These are phyloP conservation scores for Spilarctia lutea DNA, from an alignment of 2,888 invertebrate genomes.

Conservation along the genomic window DNA sequence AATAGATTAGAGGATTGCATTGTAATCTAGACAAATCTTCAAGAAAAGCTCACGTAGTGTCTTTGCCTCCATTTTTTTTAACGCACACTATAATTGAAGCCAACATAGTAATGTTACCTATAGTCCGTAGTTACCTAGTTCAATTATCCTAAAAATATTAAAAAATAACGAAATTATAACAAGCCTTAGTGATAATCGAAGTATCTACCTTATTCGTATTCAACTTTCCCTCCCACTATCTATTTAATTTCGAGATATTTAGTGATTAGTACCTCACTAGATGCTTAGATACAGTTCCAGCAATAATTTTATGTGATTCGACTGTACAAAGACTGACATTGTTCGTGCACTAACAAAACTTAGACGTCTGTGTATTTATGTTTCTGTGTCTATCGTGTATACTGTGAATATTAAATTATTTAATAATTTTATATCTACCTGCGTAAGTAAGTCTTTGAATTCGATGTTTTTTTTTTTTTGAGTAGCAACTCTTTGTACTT, in stretches of 20 bases:
- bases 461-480: conserved; percentile 29
- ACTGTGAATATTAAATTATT: conserved; percentile 18
- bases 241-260: conserved; percentile 10
- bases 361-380: conserved; percentile 50
- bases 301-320: conserved; percentile 82
- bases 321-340: conserved; percentile 82
- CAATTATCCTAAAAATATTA: conserved; percentile 40
- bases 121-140: conserved; percentile 48
- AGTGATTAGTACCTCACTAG: conserved; percentile 34
- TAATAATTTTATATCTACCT: conserved; percentile 34
- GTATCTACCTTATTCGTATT: conserved; percentile 9
- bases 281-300: conserved; percentile 67
- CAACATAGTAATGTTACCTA: conserved; percentile 33
- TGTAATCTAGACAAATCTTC: conserved; percentile 57
- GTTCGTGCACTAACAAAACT: conserved; percentile 69
- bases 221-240: conserved; percentile 1
- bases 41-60: conserved; percentile 37
- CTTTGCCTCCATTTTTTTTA: conserved; percentile 23
- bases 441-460: conserved; percentile 42
- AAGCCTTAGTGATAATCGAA: conserved; percentile 11
- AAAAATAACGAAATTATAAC: conserved; percentile 30
- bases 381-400: conserved; percentile 53
- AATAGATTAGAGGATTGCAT: conserved; percentile 73
- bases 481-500: conserved; percentile 32
- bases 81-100: conserved; percentile 35